Evolutionary conservation across 2,113 vertebrate genomes (phyloP).

Genomic region (cattle (Bos taurus)): ARS-UCD2.0 NC_037343.1:41093001-41093500

Average conservation of each 20-base stretch:
- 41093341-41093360: slow-evolving; percentile 10
- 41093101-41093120: fast-evolving
- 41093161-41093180: background rate
- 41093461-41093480: background rate
- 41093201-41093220: background rate
- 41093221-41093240: background rate
- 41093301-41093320: too few relatives aligned
- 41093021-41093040: too few relatives aligned
- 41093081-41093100: background rate
- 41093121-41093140: fast-evolving
- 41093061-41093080: too few relatives aligned
- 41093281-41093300: too few relatives aligned
- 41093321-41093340: background rate
- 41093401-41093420: background rate
- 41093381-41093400: background rate
- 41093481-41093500: background rate
- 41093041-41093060: background rate
- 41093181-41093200: background rate
- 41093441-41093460: background rate
- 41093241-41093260: background rate
- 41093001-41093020: background rate
- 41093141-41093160: background rate
- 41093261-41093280: background rate
- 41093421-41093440: background rate
- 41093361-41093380: background rate